Conservation (phyloP, 2,113 vertebrate genomes). For the Sprattus sprattus region DNA sequence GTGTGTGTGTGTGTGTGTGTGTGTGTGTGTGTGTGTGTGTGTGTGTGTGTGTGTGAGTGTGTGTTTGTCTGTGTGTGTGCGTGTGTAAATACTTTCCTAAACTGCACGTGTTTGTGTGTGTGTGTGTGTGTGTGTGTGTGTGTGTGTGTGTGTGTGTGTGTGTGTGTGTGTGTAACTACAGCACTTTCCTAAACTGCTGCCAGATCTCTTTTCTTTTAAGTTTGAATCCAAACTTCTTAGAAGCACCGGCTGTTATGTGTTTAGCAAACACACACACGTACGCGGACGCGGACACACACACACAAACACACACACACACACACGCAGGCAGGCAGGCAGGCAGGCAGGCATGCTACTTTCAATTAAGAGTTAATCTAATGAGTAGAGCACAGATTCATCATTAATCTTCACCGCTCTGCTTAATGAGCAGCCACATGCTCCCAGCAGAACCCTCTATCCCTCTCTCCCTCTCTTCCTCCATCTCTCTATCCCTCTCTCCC, state of each 20-base stretch:
- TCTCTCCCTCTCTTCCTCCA: too few relatives aligned
- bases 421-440: neutral
- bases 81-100: too few relatives aligned
- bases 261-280: neutral
- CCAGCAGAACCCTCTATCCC: neutral
- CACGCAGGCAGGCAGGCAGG: neutral
- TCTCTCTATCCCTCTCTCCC: too few relatives aligned
- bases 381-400: neutral
- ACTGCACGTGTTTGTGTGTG: too few relatives aligned
- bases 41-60: too few relatives aligned
- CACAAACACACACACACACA: slow-evolving; percentile 11
- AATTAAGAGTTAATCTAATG: slow-evolving; percentile 13
- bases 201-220: neutral
- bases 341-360: neutral
- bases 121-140: too few relatives aligned
- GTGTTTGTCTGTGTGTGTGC: too few relatives aligned
- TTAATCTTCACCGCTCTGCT: neutral
- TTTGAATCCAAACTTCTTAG: neutral
- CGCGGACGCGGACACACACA: neutral
- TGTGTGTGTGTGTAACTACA: too few relatives aligned
- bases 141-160: too few relatives aligned
- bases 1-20: too few relatives aligned
- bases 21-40: too few relatives aligned
- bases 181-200: too few relatives aligned
- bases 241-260: slow-evolving; percentile 3